A percentile compares a stretch with the other conserved stretches of the same genome.
Conservation (phyloP, 2,113 vertebrate species). For the Oreochromis aureus region DNA sequence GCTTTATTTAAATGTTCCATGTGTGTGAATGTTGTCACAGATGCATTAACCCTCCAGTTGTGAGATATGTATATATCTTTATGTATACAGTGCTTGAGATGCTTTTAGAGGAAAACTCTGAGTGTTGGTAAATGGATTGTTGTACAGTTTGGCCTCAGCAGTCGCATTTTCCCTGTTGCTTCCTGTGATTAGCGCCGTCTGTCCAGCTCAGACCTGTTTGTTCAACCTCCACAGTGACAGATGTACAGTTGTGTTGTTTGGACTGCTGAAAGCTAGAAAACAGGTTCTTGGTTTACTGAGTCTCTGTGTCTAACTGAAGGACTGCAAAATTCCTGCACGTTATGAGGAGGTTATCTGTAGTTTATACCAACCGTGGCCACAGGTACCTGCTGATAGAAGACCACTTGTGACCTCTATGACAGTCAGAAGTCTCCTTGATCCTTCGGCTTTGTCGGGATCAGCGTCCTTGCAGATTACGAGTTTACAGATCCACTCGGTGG, state of each 20-base stretch:
- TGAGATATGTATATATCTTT: background rate
- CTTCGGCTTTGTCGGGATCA: background rate
- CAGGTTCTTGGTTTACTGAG: background rate
- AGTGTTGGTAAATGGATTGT: background rate
- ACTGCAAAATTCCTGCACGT: background rate
- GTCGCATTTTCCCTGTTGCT: background rate
- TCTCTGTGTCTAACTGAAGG: background rate
- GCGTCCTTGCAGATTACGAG: background rate
- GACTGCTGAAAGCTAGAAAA: background rate
- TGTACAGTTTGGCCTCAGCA: background rate
- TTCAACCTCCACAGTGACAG: background rate
- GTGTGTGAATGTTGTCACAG: conserved; percentile 53
- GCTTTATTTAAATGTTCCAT: conserved; percentile 58
- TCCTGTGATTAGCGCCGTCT: background rate
- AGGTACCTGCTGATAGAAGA: background rate
- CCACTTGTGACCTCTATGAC: background rate
- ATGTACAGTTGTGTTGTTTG: background rate
- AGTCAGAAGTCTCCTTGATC: background rate
- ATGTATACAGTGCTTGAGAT: background rate
- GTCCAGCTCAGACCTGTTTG: background rate
- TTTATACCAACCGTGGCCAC: background rate
- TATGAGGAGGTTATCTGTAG: background rate
- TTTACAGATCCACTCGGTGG: background rate
- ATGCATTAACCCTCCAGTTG: conserved; percentile 34
- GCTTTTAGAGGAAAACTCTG: background rate